Conservation (phyloP, 2,797 vertebrate species). For the Chelon auratus region DNA sequence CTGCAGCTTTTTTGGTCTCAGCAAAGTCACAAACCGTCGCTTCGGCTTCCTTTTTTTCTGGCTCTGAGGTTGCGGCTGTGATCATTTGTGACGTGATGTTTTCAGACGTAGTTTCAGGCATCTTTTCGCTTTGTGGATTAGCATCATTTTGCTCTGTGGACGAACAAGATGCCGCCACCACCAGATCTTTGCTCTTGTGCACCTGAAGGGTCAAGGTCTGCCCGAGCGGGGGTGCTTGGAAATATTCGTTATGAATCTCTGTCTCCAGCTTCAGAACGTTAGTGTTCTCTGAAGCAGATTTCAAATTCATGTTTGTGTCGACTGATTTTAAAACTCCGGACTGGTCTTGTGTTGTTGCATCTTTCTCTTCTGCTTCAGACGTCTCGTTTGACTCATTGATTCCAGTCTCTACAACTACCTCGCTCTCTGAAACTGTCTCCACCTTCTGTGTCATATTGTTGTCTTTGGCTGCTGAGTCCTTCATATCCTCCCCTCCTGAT, state of each 20-base stretch:
- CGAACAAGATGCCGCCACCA: constrained; percentile 30
- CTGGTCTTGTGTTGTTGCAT: constrained; percentile 16
- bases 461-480: constrained; percentile 21
- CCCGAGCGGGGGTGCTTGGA: constrained; percentile 80
- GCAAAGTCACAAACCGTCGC: constrained; percentile 44
- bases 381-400: constrained; percentile 16
- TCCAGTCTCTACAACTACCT: constrained; percentile 18
- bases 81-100: constrained; percentile 25
- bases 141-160: constrained; percentile 26
- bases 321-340: constrained; percentile 38
- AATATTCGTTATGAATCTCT: constrained; percentile 80
- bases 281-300: constrained; percentile 68
- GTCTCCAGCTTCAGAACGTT: constrained; percentile 78
- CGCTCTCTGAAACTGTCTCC: constrained; percentile 45
- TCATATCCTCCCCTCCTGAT: constrained; percentile 12
- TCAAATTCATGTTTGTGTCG: constrained; percentile 60
- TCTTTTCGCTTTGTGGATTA: constrained; percentile 24
- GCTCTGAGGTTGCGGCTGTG: constrained; percentile 32
- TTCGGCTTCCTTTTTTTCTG: constrained; percentile 50
- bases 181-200: constrained; percentile 52
- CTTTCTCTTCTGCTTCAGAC: constrained; percentile 31
- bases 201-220: constrained; percentile 71
- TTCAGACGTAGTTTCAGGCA: constrained; percentile 34
- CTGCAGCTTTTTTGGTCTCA: constrained; percentile 66
- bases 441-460: constrained; percentile 33